Evolutionary conservation across 2,113 vertebrate species (phyloP), one percentile per base, ranked within the genome.

Genomic region (Nerophis ophidion): DNA sequence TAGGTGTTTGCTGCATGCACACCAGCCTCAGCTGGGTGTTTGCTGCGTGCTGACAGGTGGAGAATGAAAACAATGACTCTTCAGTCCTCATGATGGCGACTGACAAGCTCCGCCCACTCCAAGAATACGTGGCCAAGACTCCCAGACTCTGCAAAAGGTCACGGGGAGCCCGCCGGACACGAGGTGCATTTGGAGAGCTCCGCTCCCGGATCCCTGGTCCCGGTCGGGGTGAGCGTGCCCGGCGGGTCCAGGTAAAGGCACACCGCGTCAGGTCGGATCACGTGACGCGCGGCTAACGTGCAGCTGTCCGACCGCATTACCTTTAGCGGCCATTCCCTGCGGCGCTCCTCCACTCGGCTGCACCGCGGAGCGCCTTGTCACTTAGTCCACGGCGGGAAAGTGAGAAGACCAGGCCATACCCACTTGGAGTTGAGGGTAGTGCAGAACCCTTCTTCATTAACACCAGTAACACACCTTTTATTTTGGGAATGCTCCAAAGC

Each of bases 211-310:
- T 9, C 35, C 35, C 16, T 26, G 26, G 26, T 38, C 8, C 19
- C 33, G 64, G 81, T 68, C 65, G 65, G 70, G 34, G 60, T 48
- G 60, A 52, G 54, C 45, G 48, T 87, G 87, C 88, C 89, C 81
- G 72, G 52, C 44, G 90, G 88, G 89, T 87, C 61, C 59, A 87
- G 81, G 83, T 90, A 88, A 65, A 83, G 75, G 80, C 83, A 72
- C 42, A 6, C 48, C 38, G 56, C 84, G 83, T 90, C n/a, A n/a
- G n/a, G 92, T 93, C 92, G 89, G 80, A 89, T 86, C 65, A 80
- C 87, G 93, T 92, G 90, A 92, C 91, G 89, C 89, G 87, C 87
- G 87, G 88, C 87, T 89, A 91, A 91, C 88, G 84, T 81, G 84
- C 72, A 71, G 81, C 90, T 91, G 91, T 92, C 90, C 49, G 74